A percentile compares a stretch with the other conserved stretches of the same genome.
Conservation (phyloP, 2,888 invertebrate genomes). For the Pelosia muscerda region DNA sequence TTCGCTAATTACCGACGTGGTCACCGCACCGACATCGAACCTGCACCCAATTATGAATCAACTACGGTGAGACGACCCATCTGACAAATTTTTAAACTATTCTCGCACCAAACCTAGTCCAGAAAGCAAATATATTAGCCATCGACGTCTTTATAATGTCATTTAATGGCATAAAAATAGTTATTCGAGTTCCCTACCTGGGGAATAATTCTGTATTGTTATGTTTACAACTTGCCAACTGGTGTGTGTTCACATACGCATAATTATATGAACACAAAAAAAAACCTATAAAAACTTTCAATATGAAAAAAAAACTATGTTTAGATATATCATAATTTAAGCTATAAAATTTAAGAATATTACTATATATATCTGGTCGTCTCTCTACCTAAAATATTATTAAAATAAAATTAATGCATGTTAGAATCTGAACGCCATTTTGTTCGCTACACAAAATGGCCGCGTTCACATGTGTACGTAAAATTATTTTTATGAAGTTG, state of each 20-base stretch:
- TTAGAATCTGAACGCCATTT: conserved; percentile 6
- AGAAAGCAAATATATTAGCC: not conserved
- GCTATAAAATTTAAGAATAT: conserved; percentile 4
- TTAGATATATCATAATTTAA: not conserved
- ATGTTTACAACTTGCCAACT: not conserved
- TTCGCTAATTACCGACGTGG: conserved; percentile 17
- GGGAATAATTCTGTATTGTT: not conserved
- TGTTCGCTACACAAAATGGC: conserved; percentile 6
- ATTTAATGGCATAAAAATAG: not conserved
- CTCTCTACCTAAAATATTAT: not conserved
- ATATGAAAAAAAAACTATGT: not conserved
- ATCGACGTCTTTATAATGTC: not conserved
- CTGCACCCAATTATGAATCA: not conserved
- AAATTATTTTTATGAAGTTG: conserved; percentile 5
- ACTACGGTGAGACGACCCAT: conserved; percentile 20
- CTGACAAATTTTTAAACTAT: not conserved
- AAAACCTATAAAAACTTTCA: no score
- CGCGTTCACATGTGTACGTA: not conserved
- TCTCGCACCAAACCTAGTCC: not conserved
- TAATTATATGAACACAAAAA: no score
- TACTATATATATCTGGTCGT: conserved; percentile 5
- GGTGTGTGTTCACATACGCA: no score
- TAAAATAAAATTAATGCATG: not conserved
- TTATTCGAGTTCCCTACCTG: not conserved
- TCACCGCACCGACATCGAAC: conserved; percentile 19